A percentile compares a stretch with the other conserved stretches of the same genome.
Conservation (phyloP, 2,888 invertebrate species). For the Spialia ferax region DNA sequence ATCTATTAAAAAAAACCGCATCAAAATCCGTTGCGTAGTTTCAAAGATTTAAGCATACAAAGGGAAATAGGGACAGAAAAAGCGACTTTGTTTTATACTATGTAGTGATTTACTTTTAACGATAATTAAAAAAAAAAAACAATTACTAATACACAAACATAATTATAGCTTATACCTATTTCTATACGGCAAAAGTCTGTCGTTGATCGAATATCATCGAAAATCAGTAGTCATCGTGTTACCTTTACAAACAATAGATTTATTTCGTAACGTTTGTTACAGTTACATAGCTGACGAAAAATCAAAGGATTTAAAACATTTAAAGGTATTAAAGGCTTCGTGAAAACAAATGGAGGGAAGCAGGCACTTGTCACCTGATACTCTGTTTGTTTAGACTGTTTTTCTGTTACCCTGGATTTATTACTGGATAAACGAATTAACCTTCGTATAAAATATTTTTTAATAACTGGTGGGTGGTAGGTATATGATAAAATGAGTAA, state of each 20-base stretch:
- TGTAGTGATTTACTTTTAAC: too few species aligned
- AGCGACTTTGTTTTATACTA: too few species aligned
- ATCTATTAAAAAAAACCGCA: too few species aligned
- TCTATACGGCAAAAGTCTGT: neutral
- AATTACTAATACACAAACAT: neutral
- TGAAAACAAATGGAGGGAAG: slow-evolving; percentile 4
- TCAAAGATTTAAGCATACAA: too few species aligned
- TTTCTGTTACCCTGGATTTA: slow-evolving; percentile 2
- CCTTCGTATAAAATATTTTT: neutral
- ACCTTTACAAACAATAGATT: slow-evolving; percentile 2
- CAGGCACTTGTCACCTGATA: slow-evolving; percentile 19
- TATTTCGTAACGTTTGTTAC: slow-evolving; percentile 29
- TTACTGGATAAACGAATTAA: slow-evolving; percentile 2
- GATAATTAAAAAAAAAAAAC: too few species aligned
- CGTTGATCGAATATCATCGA: slow-evolving; percentile 1
- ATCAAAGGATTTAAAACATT: slow-evolving; percentile 38
- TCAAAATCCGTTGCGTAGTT: too few species aligned
- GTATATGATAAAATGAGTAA: too few species aligned
- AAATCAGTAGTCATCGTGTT: neutral
- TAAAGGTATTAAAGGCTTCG: slow-evolving; percentile 33
- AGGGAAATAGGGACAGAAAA: too few species aligned
- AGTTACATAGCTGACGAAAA: slow-evolving; percentile 24
- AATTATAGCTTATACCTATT: neutral
- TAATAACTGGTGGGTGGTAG: too few species aligned
- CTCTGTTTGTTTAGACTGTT: slow-evolving; percentile 13